Conservation (phyloP, 1,140 invertebrate species). For the Drepana arcuata region DNA sequence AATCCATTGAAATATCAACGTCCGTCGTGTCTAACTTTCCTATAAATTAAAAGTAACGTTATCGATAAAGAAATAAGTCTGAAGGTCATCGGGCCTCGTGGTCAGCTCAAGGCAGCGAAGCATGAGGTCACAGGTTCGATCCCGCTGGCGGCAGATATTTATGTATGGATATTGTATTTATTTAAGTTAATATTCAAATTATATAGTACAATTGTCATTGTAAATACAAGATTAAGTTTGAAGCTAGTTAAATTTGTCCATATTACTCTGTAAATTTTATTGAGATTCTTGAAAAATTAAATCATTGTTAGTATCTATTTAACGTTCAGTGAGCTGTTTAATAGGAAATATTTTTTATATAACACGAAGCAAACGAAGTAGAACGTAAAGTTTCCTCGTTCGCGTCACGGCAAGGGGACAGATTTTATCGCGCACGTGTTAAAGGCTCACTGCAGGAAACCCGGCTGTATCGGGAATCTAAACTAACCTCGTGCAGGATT, state of each 20-base stretch:
- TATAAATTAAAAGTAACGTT: background rate
- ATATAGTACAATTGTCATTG: background rate
- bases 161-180: background rate
- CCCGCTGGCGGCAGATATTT: background rate
- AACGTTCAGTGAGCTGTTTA: background rate
- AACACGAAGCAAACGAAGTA: background rate
- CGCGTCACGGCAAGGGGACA: constrained; percentile 7
- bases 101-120: too few relatives aligned
- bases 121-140: background rate
- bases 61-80: background rate
- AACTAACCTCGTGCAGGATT: constrained; percentile 13
- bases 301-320: background rate
- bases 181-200: background rate
- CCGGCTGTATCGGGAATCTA: constrained; percentile 14
- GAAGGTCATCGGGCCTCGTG: too few relatives aligned
- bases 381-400: too few relatives aligned
- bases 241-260: background rate
- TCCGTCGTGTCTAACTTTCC: too few relatives aligned
- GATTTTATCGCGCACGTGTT: constrained; percentile 17
- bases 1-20: too few relatives aligned
- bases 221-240: background rate
- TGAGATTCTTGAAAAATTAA: background rate
- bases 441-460: constrained; percentile 5
- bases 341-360: background rate
- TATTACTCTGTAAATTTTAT: background rate